Conservation (phyloP, 2,797 vertebrate species). For the Tadarida brasiliensis region DNA sequence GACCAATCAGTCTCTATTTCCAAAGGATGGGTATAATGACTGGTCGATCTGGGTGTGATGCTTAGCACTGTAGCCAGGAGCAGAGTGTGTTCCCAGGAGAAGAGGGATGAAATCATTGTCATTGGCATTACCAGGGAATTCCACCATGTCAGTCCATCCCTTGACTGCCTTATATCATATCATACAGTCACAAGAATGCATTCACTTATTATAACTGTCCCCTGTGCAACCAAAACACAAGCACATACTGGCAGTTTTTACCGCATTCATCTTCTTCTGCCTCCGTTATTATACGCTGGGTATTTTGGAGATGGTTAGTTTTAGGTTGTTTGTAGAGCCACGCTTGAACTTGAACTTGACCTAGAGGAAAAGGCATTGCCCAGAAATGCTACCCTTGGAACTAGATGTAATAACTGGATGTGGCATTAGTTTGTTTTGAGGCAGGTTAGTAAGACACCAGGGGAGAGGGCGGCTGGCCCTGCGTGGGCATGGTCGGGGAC, state of each 20-base stretch:
- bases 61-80: background rate
- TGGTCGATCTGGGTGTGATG: background rate
- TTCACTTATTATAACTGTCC: background rate
- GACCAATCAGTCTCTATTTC: background rate
- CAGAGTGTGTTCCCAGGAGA: background rate
- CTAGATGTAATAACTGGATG: background rate
- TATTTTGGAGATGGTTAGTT: constrained; percentile 6
- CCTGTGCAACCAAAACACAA: background rate
- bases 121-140: background rate
- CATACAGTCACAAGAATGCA: background rate
- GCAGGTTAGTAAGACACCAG: background rate
- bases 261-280: background rate
- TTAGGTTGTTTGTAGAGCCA: background rate
- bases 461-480: background rate
- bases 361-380: background rate
- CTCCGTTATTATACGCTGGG: background rate
- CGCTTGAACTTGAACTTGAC: background rate
- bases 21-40: background rate
- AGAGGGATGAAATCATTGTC: background rate
- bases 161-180: background rate
- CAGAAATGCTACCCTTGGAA: background rate
- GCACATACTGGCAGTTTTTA: background rate
- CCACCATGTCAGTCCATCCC: background rate
- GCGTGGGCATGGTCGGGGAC: background rate
- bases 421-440: background rate